Base-by-base conservation (phyloP, 1,140 invertebrate species). In the Himalopsyche phryganea region DNA sequence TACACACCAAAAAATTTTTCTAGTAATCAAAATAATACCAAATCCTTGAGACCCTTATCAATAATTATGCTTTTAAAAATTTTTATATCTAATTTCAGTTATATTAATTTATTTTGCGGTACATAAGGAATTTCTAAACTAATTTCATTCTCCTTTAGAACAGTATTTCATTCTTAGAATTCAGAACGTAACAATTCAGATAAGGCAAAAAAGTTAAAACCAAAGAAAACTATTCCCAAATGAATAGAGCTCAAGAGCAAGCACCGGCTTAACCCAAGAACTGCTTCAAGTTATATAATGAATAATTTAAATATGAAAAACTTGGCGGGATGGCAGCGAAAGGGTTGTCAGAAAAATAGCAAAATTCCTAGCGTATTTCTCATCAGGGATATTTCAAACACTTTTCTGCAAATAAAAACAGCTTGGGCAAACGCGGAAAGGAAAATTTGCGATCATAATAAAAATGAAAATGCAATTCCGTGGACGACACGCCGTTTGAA, bases 401-500 rank as follows among this genome's bases (percentile, higher is more conserved):
- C 5, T 40, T 40, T 40, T 6, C 20, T 23, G 44, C 44, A 46
- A 23, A 46, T 23, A 19, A 2, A 23, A 23, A 46, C 17, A 46
- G 42, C 18, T 54, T 15, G 36, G n/a, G n/a, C n/a, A n/a, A n/a
- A n/a, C n/a, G n/a, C n/a, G n/a, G 41, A 36, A 18, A 28, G 53
- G n/a, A 11, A 20, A 59, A 59, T 59, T 51, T 53, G 57, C 33
- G 28, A 46, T 59, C 18, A 52, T 48, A 59, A 59, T 59, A 52
- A 59, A 51, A 59, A 59, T 59, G 35, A 59, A 51, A 59, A 59
- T 59, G 40, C 57, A 52, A 59, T 59, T 59, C 50, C n/a, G 28
- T 11, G 17, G 19, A 44, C 18, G 38, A 58, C 48, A 58, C n/a
- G 17, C n/a, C 23, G 15, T 13, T 35, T 20, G 55, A 14, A 49